Conservation (phyloP, 2,113 vertebrate species). For the Campylomormyrus tamandua region DNA sequence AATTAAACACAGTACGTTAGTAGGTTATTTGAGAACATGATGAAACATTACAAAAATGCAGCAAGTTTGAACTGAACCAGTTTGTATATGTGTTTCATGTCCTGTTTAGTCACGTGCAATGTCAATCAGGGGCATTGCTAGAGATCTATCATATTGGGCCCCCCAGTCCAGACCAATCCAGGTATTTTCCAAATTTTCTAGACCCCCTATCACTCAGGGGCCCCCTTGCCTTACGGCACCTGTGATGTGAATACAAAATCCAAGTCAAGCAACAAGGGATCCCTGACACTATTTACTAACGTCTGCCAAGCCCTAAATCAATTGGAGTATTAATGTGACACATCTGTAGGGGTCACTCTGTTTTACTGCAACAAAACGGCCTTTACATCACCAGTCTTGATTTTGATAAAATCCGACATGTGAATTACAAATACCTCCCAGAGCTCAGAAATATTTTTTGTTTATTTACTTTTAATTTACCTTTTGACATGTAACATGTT, state of each 20-base stretch:
- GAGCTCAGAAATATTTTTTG: neutral
- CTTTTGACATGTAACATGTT: neutral
- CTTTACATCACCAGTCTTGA: neutral
- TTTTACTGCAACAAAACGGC: neutral
- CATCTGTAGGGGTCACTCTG: neutral
- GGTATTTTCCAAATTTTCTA: too few relatives aligned
- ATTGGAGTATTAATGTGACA: neutral
- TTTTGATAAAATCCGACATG: neutral
- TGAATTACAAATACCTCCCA: neutral
- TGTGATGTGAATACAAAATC: neutral
- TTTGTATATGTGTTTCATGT: neutral
- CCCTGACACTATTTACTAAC: neutral
- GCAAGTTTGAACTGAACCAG: neutral
- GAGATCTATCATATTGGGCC: too few relatives aligned
- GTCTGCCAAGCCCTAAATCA: neutral
- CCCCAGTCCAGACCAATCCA: too few relatives aligned
- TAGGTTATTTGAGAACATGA: neutral
- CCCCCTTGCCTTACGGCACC: too few relatives aligned
- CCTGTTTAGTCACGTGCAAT: neutral
- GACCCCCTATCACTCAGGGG: too few relatives aligned
- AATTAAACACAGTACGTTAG: neutral
- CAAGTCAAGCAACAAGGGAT: neutral
- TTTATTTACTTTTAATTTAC: neutral
- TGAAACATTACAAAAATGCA: neutral
- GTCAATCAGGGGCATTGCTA: neutral